A percentile compares a stretch with the other conserved stretches of the same genome.
phyloP scores from a whole-genome alignment of 2,113 vertebrate species.

The Ailurus styani region DNA sequence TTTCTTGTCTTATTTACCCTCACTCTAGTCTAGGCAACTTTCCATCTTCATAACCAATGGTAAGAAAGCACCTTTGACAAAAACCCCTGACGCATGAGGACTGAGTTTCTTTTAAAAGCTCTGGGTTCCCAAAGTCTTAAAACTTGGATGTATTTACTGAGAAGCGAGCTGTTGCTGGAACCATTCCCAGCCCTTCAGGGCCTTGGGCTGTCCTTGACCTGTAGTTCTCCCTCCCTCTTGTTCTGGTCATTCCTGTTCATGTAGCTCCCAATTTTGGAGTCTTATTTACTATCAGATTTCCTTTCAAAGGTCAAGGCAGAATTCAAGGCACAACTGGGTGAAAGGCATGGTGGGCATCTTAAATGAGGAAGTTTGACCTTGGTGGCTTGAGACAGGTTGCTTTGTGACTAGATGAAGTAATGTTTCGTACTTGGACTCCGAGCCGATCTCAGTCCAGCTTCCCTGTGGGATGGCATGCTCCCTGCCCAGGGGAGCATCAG shows the following conservation, averaged over 20 bases:
- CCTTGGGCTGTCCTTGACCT: not conserved
- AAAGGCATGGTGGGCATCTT: not conserved
- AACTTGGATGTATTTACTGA: not conserved
- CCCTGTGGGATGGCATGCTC: not conserved
- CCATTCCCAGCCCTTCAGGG: not conserved
- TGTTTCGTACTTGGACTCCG: no score
- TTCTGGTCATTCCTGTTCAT: not conserved
- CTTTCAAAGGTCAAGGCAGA: conserved; percentile 40
- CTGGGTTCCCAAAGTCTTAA: not conserved
- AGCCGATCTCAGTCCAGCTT: accelerated
- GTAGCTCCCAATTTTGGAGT: not conserved
- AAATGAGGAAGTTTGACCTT: not conserved
- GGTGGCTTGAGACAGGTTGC: not conserved
- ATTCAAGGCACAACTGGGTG: not conserved
- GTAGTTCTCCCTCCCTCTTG: accelerated
- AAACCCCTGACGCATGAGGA: not conserved
- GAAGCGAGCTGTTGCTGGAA: not conserved
- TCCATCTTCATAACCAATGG: not conserved
- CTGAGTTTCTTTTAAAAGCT: not conserved
- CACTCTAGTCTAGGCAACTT: not conserved
- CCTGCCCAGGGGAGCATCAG: accelerated
- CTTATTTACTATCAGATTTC: conserved; percentile 45
- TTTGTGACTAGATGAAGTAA: not conserved
- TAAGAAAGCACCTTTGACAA: not conserved
- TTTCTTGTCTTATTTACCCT: not conserved